phyloP scores from a whole-genome alignment of 92 coral and sea anemone species.

The Isaurus tuberculatus region DNA sequence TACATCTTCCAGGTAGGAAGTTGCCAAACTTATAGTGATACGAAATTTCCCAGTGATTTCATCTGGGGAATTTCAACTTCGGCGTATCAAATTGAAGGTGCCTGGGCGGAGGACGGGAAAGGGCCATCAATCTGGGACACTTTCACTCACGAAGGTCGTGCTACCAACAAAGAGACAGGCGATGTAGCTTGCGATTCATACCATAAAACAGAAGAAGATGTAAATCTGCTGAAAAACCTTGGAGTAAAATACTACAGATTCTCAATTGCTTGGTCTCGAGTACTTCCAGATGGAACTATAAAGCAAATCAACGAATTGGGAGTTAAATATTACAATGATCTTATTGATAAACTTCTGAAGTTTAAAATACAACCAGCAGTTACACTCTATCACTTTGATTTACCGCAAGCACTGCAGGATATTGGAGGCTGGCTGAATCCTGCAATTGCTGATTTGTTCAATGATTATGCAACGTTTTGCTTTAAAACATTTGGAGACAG shows the following conservation, averaged over 20 bases:
- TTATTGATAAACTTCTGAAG: slow-evolving; percentile 44
- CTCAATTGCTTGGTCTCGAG: slow-evolving; percentile 61
- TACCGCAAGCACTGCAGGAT: slow-evolving; percentile 62
- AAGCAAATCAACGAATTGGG: slow-evolving; percentile 48
- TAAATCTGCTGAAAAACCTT: slow-evolving; percentile 44
- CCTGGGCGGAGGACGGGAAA: slow-evolving; percentile 54
- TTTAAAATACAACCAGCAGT: slow-evolving; percentile 54
- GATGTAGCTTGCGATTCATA: slow-evolving; percentile 62
- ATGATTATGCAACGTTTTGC: slow-evolving; percentile 59
- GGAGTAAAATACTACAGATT: slow-evolving; percentile 58
- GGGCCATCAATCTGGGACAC: slow-evolving; percentile 58
- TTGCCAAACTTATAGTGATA: slow-evolving; percentile 2
- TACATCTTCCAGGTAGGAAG: not conserved
- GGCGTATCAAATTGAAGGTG: slow-evolving; percentile 70
- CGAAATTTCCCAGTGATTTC: slow-evolving; percentile 48
- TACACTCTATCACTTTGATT: slow-evolving; percentile 60
- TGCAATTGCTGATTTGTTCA: slow-evolving; percentile 45
- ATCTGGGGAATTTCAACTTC: slow-evolving; percentile 61
- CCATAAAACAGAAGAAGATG: slow-evolving; percentile 43
- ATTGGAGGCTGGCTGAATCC: slow-evolving; percentile 59
- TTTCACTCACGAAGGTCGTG: slow-evolving; percentile 41
- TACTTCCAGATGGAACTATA: slow-evolving; percentile 57
- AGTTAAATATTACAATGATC: slow-evolving; percentile 46
- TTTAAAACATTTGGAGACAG: slow-evolving; percentile 59
- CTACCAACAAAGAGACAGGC: slow-evolving; percentile 48